Evolutionary conservation across 2,888 invertebrate genomes (phyloP), one percentile per base, ranked within the genome.

Genomic region (Mongoloraphidia duomilia): DNA sequence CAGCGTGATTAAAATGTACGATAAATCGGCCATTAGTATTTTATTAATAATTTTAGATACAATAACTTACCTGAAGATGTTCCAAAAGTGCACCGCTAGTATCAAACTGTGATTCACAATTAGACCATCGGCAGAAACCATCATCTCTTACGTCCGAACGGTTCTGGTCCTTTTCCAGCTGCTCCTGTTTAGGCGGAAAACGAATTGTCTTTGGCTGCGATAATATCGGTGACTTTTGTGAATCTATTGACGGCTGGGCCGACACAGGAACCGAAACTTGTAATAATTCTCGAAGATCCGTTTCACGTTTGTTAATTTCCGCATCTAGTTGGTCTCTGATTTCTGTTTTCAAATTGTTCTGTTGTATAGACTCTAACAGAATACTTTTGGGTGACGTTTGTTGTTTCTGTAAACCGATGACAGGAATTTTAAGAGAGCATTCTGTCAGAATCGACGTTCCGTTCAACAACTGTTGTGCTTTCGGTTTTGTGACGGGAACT

Each of bases 181-280:
- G 61, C 35, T 65, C 64, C 55, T 65, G 71, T 58, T 69, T 72
- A 10, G 78, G 83, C 1, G 88, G 88, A 65, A 87, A 88, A 60
- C 88, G 74, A 57, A 89, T 80, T 51, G 83, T 87, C 65, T 85
- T 86, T 36, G 88, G 88, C 58, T 82, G 82, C 52, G 86, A 84
- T 44, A 87, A 64, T 49, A 87, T 86, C 10, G 87, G 87, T 59
- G 84, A 84, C 57, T 81, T 81, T 61, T 75, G 76, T 43, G 62
- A 58, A 50, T 60, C 61, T 41, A 61, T 59, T 35, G 40, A 56
- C 59, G 14, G 56, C 55, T 41, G 13, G 6, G 58, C 59, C 34
- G 56, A 49, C 46, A 63, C 61, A 46, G 56, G 55, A 36, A 63
- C 64, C 57, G 50, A 63, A 52, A 62, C 62, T 61, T 62, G 65